A percentile compares a stretch with the other conserved stretches of the same genome.
phyloP scores from a whole-genome alignment of 2,797 vertebrate genomes.

The Myotis vivesi region DNA sequence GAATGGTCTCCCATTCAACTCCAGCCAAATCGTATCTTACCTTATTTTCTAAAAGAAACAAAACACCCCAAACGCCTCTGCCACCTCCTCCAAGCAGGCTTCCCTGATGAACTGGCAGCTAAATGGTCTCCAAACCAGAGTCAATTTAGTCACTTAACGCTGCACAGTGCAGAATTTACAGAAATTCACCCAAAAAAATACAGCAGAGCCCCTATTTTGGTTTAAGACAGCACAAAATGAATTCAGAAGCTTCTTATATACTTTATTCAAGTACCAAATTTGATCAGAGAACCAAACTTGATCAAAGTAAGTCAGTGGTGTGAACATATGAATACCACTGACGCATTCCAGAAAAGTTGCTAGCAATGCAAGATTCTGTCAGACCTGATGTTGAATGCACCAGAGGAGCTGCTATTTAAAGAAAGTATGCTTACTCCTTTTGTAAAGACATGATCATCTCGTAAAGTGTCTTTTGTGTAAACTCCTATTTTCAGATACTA shows the following conservation, averaged over 20 bases:
- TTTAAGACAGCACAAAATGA: not conserved
- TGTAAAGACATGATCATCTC: not conserved
- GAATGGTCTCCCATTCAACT: not conserved
- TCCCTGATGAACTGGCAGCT: not conserved
- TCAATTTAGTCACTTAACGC: not conserved
- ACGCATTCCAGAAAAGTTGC: not conserved
- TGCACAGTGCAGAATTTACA: not conserved
- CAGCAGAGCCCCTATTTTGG: not conserved
- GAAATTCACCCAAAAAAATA: not conserved
- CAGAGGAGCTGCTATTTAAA: not conserved
- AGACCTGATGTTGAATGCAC: not conserved
- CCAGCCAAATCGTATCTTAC: not conserved
- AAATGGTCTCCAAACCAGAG: not conserved
- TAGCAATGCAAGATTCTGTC: not conserved
- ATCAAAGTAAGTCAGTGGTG: not conserved
- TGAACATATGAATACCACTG: not conserved
- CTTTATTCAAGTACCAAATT: not conserved
- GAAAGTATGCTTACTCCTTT: not conserved
- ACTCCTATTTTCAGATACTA: not conserved
- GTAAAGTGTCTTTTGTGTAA: not conserved
- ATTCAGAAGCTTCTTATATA: not conserved
- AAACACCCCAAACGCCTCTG: not conserved
- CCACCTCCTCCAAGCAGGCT: not conserved
- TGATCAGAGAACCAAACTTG: not conserved
- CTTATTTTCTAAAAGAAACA: not conserved